Evolutionary conservation across 2,113 vertebrate genomes (phyloP).

Genomic region (Cichladusa arquata): DNA sequence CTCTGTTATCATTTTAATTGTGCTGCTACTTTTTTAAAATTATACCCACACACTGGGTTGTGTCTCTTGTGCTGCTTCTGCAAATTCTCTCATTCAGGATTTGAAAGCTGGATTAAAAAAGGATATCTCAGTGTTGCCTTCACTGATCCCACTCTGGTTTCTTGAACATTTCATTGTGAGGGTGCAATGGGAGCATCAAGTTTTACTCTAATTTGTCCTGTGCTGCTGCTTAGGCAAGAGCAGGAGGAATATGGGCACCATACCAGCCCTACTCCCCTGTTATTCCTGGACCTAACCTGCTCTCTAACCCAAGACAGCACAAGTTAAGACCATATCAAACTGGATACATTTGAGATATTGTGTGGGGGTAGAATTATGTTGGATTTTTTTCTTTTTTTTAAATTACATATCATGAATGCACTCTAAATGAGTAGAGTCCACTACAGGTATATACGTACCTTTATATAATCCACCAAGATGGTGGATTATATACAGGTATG

Average conservation of each 20-base stretch:
- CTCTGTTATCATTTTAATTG: neutral
- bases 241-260: neutral
- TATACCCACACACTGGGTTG: neutral
- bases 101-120: neutral
- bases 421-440: neutral
- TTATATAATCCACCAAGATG: fast-evolving
- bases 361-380: fast-evolving
- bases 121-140: neutral
- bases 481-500: fast-evolving
- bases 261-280: neutral
- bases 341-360: fast-evolving
- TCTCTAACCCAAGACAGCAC: neutral
- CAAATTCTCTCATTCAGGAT: neutral
- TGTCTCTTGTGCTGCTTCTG: neutral
- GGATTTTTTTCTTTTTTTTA: neutral
- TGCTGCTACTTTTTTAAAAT: neutral
- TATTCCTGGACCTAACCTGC: too few species aligned
- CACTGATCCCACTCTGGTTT: neutral
- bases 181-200: neutral
- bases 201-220: neutral
- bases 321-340: neutral
- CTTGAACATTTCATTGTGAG: neutral
- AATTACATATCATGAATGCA: neutral
- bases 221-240: neutral
- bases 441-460: too few species aligned